Percentiles rank a stretch among this genome's conserved stretches.
Conservation (phyloP, 1,140 invertebrate genomes). For the Zelostemma sp. region DNA sequence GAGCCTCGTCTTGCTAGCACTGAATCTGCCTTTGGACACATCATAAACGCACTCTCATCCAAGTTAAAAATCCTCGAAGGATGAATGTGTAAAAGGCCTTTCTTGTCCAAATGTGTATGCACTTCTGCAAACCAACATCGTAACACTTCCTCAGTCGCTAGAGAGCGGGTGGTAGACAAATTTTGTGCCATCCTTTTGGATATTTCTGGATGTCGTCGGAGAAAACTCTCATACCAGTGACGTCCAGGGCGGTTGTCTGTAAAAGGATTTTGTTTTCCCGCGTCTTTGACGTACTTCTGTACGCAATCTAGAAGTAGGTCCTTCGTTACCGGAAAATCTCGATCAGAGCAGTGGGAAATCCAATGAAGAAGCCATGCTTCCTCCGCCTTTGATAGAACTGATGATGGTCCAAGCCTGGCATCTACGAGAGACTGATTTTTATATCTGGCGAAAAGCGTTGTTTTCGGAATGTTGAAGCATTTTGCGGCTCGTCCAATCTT, state of each 20-base stretch:
- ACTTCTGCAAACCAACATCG: slow-evolving; percentile 46
- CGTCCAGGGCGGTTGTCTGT: no score
- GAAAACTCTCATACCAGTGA: slow-evolving; percentile 45
- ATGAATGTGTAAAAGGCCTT: slow-evolving; percentile 37
- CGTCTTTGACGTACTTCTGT: slow-evolving; percentile 22
- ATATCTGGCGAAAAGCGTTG: no score
- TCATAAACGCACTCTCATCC: no score
- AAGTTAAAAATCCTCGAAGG: no score
- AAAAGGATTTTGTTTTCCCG: slow-evolving; percentile 47
- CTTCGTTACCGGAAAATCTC: neutral
- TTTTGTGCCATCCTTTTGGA: slow-evolving; percentile 36
- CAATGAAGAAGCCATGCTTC: no score
- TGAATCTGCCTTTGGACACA: slow-evolving; percentile 49
- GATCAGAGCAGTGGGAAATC: no score
- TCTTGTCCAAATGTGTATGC: slow-evolving; percentile 23
- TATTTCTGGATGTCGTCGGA: slow-evolving; percentile 44
- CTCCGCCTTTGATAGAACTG: no score
- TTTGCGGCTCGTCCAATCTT: no score
- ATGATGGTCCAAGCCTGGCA: no score
- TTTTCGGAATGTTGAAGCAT: no score
- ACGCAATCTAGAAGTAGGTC: neutral
- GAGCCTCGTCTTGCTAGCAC: slow-evolving; percentile 51
- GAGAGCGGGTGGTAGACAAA: slow-evolving; percentile 33
- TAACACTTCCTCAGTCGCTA: slow-evolving; percentile 34
- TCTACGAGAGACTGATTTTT: no score